Conservation (phyloP, 2,888 invertebrate species). For the Pyrrhia umbra region DNA sequence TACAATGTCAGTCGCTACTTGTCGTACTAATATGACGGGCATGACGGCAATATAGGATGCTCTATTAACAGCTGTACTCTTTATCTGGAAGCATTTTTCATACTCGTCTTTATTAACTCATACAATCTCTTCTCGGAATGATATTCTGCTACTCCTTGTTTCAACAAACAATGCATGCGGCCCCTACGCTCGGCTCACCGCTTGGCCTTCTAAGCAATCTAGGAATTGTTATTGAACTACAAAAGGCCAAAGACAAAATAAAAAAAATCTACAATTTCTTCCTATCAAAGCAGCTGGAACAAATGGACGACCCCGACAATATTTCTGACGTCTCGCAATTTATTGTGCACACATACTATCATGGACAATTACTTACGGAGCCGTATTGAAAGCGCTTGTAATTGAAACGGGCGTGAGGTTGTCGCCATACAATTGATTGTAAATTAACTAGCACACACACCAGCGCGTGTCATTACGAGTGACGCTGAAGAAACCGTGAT, state of each 20-base stretch:
- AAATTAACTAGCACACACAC: slow-evolving; percentile 57
- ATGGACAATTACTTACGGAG: slow-evolving; percentile 50
- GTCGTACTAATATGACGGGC: slow-evolving; percentile 4
- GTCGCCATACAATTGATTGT: slow-evolving; percentile 70
- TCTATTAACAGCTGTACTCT: not conserved
- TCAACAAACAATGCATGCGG: not conserved
- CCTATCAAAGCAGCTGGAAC: not conserved
- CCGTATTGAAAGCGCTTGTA: slow-evolving; percentile 50
- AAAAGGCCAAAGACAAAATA: slow-evolving; percentile 1
- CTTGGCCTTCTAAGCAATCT: not conserved
- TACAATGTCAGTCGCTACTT: slow-evolving; percentile 17
- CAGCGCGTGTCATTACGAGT: slow-evolving; percentile 10
- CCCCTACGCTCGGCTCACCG: not conserved
- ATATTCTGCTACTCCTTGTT: not conserved
- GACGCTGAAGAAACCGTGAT: slow-evolving; percentile 21
- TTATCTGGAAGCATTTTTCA: not conserved
- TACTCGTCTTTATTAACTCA: not conserved
- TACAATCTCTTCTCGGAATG: not conserved
- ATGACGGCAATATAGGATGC: slow-evolving; percentile 1
- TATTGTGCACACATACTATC: slow-evolving; percentile 38
- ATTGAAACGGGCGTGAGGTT: slow-evolving; percentile 66
- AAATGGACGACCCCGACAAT: slow-evolving; percentile 17
- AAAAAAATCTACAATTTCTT: not conserved
- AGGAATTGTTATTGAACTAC: not conserved
- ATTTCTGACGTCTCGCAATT: slow-evolving; percentile 37